A percentile compares a stretch with the other conserved stretches of the same genome.
Conservation (phyloP, 2,113 vertebrate species). For the Indri indri region DNA sequence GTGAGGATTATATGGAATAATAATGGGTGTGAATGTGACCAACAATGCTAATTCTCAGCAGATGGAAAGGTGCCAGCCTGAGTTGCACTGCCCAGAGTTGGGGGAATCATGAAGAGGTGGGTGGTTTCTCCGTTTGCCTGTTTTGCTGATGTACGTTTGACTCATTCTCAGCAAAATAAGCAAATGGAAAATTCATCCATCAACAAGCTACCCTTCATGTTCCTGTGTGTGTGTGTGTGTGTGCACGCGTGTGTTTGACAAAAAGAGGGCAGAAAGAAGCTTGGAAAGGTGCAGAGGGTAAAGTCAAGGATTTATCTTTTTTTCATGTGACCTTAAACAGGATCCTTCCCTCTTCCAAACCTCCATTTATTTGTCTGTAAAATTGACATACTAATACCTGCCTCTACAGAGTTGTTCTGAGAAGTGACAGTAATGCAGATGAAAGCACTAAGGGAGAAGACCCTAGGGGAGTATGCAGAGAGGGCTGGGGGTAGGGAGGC, state of each 20-base stretch:
- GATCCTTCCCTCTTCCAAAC: background rate
- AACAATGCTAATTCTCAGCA: background rate
- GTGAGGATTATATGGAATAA: background rate
- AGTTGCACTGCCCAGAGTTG: background rate
- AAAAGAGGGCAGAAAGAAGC: background rate
- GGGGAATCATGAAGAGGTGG: background rate
- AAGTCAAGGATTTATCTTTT: background rate
- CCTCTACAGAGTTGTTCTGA: slow-evolving; percentile 13
- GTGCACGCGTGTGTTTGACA: background rate
- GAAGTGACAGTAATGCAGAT: slow-evolving; percentile 29
- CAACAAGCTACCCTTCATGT: slow-evolving; percentile 22
- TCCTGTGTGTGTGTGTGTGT: background rate
- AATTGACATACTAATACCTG: slow-evolving; percentile 36
- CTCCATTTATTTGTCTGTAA: slow-evolving; percentile 46
- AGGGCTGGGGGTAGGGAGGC: background rate
- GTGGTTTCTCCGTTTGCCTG: slow-evolving; percentile 38
- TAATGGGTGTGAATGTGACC: slow-evolving; percentile 15
- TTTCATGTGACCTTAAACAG: slow-evolving; percentile 23
- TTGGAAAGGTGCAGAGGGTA: slow-evolving; percentile 21
- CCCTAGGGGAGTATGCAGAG: background rate
- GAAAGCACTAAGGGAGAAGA: slow-evolving; percentile 1
- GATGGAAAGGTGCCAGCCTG: background rate
- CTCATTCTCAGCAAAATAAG: slow-evolving; percentile 64
- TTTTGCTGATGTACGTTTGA: slow-evolving; percentile 53
- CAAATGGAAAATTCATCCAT: slow-evolving; percentile 57